Conservation (phyloP, 2,888 invertebrate species). For the Oscheius onirici region DNA sequence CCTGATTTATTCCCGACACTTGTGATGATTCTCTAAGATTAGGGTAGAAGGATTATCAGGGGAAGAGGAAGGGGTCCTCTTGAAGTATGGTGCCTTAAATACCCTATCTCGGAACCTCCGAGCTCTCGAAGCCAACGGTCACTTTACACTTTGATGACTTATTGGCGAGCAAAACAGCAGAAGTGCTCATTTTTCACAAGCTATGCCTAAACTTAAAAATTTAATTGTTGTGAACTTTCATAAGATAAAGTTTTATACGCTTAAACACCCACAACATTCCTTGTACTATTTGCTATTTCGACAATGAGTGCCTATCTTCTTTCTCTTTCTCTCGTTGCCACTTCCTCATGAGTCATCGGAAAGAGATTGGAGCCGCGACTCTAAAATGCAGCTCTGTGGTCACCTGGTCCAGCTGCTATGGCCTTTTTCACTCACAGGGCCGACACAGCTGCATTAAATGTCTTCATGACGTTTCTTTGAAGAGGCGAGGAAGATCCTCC, state of each 20-base stretch:
- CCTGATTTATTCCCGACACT: constrained; percentile 9
- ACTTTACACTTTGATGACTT: constrained; percentile 18
- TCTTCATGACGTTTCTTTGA: constrained; percentile 3
- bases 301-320: neutral
- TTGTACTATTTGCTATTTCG: too few species aligned
- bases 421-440: neutral
- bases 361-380: too few species aligned
- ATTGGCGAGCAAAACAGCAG: neutral
- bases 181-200: too few species aligned
- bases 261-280: too few species aligned
- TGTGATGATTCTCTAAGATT: too few species aligned
- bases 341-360: constrained; percentile 10
- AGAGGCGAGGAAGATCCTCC: neutral
- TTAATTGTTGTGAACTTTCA: too few species aligned
- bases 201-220: too few species aligned
- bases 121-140: constrained; percentile 7
- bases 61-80: neutral
- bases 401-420: neutral
- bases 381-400: neutral
- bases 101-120: neutral
- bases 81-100: too few species aligned
- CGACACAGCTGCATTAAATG: neutral
- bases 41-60: too few species aligned
- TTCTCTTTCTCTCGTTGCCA: neutral
- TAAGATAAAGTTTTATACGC: too few species aligned